Conservation (phyloP, 1,140 invertebrate species). For the Ceratina calcarata region DNA sequence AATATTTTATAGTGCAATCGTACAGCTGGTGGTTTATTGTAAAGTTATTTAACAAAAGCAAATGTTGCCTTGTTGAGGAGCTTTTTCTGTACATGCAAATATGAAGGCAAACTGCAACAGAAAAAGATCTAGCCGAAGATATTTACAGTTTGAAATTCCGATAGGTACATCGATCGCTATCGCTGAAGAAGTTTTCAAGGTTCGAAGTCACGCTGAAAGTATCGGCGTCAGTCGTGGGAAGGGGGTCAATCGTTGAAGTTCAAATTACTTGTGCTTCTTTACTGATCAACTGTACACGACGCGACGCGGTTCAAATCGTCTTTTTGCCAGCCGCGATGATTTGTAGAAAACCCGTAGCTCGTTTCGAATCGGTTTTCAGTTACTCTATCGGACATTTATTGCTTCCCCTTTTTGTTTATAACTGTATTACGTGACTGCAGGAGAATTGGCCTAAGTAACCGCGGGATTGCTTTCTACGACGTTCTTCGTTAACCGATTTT, state of each 20-base stretch:
- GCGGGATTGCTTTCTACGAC: conserved; percentile 4
- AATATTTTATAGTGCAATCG: no score
- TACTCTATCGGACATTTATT: neutral
- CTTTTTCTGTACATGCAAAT: no score
- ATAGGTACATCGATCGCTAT: neutral
- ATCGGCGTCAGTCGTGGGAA: conserved; percentile 24
- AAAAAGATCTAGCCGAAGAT: neutral
- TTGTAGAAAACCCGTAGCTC: conserved; percentile 18
- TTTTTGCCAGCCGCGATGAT: conserved; percentile 23
- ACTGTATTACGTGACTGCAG: conserved; percentile 18
- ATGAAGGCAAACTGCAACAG: no score
- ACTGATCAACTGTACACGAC: neutral
- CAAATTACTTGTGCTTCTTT: conserved; percentile 5
- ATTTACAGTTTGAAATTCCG: neutral
- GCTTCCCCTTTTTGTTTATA: neutral
- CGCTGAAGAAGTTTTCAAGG: conserved; percentile 13
- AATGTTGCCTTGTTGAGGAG: no score
- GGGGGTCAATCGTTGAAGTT: conserved; percentile 7
- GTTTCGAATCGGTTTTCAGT: conserved; percentile 16
- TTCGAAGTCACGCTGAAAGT: conserved; percentile 5
- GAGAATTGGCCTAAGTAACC: conserved; percentile 1
- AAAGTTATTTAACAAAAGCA: no score
- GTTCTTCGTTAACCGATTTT: neutral
- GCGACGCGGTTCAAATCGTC: neutral
- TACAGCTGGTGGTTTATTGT: no score